Base-by-base conservation (phyloP, 2,113 vertebrate genomes). In the Eonycteris spelaea region DNA sequence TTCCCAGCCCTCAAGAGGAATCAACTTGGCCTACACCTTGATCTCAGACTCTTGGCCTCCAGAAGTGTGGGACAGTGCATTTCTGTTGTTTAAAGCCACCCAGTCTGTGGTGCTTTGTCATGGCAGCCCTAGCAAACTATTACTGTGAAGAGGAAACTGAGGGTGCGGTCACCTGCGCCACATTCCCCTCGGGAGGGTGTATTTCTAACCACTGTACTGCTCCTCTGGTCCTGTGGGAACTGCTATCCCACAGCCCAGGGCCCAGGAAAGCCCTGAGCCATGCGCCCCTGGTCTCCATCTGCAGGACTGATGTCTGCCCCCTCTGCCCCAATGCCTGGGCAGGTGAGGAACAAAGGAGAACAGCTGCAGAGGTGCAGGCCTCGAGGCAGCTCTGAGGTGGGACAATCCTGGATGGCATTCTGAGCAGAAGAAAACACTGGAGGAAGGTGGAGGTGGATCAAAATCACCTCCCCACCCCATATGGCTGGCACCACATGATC, bases 401-500 rank as follows among this genome's bases (percentile, higher is more conserved):
- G 65, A 68, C 71, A n/a, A 35, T n/a, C 28, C 67, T 67, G 11
- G 24, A 28, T 7, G 2, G 78, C 45, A 26, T 33, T 80, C 71
- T 77, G 67, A 75, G 55, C 45, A 92, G 59, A 87, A 80, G 79
- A 73, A 80, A 88, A 63, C 19, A 90, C 51, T 87, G 22, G 57
- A 90, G 70, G 75, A 96, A 61, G 35, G 67, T 43, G 95, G 91
- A 96, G 89, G 93, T 3, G 0, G 59, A 70, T 82, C 48, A 68
- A 61, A 93, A 88, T 71, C 86, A 88, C 77, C 40, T 90, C 93
- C 91, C 77, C 6, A 33, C 12, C 63, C 53, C 91, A 78, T 55
- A 92, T 63, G 86, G 79, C 86, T 90, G 90, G 94, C 79, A 92
- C 0, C 0, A 26, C 33, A 14, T 0, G 22, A 74, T 35, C 55